Conservation (phyloP, 2,888 invertebrate genomes). For the Aphidoletes aphidimyza region DNA sequence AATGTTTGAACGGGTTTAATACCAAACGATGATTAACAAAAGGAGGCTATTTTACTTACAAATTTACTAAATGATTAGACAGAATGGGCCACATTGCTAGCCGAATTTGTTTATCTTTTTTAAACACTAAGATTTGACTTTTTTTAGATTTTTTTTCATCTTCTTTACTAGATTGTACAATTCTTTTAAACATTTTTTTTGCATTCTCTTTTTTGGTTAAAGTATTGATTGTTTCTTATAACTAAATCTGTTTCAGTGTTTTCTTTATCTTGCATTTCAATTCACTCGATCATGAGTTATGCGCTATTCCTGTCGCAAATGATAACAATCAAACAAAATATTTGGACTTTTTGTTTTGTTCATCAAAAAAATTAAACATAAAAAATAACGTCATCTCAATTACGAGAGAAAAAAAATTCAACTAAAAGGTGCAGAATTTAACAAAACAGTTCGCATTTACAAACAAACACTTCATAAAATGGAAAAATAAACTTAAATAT, state of each 20-base stretch:
- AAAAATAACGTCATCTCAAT: neutral
- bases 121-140: slow-evolving; percentile 35
- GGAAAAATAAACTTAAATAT: no score
- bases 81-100: neutral
- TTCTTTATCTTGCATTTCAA: neutral
- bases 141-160: neutral
- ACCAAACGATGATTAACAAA: neutral
- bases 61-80: slow-evolving; percentile 45
- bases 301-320: neutral
- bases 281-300: neutral
- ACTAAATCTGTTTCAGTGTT: neutral
- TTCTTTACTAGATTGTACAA: slow-evolving; percentile 15
- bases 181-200: neutral
- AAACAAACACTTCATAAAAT: neutral
- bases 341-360: neutral
- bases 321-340: neutral
- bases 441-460: neutral
- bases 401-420: neutral
- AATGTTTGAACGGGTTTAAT: neutral
- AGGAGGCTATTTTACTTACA: slow-evolving; percentile 24
- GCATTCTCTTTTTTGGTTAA: neutral
- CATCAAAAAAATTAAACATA: neutral
- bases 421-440: slow-evolving; percentile 42
- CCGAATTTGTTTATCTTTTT: neutral
- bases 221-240: neutral